Percentiles rank a stretch among this genome's conserved stretches.
Conservation (phyloP, 2,797 vertebrate genomes). For the Spinibarbus caldwelli region DNA sequence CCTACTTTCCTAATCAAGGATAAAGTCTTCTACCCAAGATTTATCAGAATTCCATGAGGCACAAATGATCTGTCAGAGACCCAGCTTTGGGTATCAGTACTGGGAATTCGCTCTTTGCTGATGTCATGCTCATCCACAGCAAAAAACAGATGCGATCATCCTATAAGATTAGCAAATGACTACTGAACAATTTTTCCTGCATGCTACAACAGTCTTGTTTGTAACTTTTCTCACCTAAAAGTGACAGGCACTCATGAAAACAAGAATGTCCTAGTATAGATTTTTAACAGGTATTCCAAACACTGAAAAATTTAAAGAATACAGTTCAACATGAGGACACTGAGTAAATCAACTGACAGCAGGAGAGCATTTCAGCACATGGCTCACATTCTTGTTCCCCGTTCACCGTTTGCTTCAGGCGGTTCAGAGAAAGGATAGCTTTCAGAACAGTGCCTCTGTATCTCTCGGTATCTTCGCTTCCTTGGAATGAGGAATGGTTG, state of each 20-base stretch:
- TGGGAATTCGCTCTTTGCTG: background rate
- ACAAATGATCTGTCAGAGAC: slow-evolving; percentile 28
- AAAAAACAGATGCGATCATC: slow-evolving; percentile 24
- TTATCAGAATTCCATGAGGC: slow-evolving; percentile 36
- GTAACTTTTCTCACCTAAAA: background rate
- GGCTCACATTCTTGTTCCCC: background rate
- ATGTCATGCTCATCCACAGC: slow-evolving; percentile 28
- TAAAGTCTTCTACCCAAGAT: slow-evolving; percentile 13
- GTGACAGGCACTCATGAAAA: slow-evolving; percentile 1
- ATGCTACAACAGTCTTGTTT: slow-evolving; percentile 8
- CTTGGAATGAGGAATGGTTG: slow-evolving; percentile 22
- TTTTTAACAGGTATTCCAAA: too few species aligned
- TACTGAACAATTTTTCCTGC: background rate
- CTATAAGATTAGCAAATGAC: slow-evolving; percentile 27
- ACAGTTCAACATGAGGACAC: background rate
- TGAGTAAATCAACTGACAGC: background rate
- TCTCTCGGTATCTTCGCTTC: slow-evolving; percentile 13
- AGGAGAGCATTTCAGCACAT: too few species aligned
- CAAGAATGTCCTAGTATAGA: background rate
- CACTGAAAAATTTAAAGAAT: background rate
- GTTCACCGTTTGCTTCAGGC: slow-evolving; percentile 18
- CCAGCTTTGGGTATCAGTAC: background rate
- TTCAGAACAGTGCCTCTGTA: slow-evolving; percentile 34
- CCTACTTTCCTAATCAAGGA: background rate
- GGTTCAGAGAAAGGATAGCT: slow-evolving; percentile 14